Evolutionary conservation across 2,797 vertebrate genomes (phyloP).

Genomic region (Decapterus maruadsi): DNA sequence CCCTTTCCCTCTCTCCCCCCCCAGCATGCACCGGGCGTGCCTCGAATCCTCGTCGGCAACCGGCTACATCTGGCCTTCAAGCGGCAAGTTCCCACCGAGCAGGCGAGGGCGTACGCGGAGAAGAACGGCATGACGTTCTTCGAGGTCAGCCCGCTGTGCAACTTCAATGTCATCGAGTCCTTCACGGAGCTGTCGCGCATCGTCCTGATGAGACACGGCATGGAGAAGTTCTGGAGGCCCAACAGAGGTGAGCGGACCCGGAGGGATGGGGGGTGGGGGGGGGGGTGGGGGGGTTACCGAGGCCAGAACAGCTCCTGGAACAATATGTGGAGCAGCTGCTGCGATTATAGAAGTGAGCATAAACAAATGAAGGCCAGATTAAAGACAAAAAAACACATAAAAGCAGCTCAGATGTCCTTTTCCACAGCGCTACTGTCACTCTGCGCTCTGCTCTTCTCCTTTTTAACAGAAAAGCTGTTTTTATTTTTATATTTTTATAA

Average conservation of each 20-base stretch:
- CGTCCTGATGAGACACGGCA: slow-evolving; percentile 98
- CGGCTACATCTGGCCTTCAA: slow-evolving; percentile 97
- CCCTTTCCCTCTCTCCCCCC: no score
- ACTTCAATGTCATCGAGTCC: slow-evolving; percentile 98
- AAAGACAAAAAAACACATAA: no score
- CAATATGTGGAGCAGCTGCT: no score
- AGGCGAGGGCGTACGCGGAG: slow-evolving; percentile 95
- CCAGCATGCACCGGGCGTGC: slow-evolving; percentile 97
- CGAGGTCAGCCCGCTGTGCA: slow-evolving; percentile 98
- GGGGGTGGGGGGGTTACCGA: background rate
- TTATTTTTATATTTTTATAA: no score
- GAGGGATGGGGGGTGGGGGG: no score
- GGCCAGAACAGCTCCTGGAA: no score
- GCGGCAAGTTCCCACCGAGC: slow-evolving; percentile 96
- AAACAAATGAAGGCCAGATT: no score
- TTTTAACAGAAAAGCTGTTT: no score
- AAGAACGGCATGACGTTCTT: slow-evolving; percentile 99
- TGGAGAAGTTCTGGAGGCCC: slow-evolving; percentile 99
- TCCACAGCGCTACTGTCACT: no score
- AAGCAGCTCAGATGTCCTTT: no score
- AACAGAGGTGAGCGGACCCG: slow-evolving; percentile 90
- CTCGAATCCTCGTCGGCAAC: slow-evolving; percentile 97
- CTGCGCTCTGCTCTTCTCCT: no score
- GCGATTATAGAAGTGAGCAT: no score
- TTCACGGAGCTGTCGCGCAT: slow-evolving; percentile 98